Evolutionary conservation across 2,888 invertebrate species (phyloP).

Genomic region (Vannuccia rotundouncinata): DNA sequence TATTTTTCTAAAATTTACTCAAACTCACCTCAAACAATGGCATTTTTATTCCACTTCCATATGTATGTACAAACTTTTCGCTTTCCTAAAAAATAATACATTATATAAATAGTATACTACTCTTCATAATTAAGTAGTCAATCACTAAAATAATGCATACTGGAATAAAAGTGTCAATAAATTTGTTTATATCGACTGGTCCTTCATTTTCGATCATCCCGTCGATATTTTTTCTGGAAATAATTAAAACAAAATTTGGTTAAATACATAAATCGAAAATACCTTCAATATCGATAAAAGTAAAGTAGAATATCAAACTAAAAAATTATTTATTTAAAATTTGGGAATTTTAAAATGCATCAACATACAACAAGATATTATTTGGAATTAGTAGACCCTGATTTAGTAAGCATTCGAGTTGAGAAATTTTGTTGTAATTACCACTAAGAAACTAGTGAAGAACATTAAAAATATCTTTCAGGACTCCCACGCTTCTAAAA

Average conservation of each 20-base stretch:
- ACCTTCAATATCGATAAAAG: not conserved
- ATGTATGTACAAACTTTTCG: not conserved
- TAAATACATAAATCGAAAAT: not conserved
- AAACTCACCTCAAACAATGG: not conserved
- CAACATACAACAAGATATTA: too few relatives aligned
- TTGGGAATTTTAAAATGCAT: too few relatives aligned
- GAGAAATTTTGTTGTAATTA: too few relatives aligned
- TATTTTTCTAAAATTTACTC: too few relatives aligned
- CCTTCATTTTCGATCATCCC: not conserved
- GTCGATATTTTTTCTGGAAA: not conserved
- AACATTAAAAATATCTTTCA: too few relatives aligned
- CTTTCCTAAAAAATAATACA: not conserved
- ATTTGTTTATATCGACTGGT: not conserved
- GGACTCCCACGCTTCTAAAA: too few relatives aligned
- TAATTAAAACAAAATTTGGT: not conserved
- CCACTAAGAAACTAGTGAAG: too few relatives aligned
- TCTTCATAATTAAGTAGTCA: not conserved
- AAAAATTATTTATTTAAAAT: too few relatives aligned
- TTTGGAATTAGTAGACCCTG: too few relatives aligned
- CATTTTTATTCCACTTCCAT: not conserved
- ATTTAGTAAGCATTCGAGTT: too few relatives aligned
- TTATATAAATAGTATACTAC: not conserved
- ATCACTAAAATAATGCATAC: not conserved
- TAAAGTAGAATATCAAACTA: not conserved
- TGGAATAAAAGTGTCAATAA: not conserved